These are phyloP conservation scores for Penaeus chinensis DNA, from an alignment of 1,140 invertebrate species.

Conservation along the genomic window DNA sequence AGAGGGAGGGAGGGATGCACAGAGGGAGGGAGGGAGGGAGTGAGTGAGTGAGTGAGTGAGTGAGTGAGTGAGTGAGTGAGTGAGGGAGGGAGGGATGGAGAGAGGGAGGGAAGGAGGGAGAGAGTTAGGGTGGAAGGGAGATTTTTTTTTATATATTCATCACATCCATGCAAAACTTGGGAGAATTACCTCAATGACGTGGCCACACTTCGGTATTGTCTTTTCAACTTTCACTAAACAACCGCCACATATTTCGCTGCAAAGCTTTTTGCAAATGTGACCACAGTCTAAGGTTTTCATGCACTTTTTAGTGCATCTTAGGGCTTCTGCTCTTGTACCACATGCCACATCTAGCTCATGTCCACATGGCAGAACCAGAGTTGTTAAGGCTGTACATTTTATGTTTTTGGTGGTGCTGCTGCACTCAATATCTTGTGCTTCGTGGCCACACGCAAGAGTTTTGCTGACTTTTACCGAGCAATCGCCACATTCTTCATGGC, in stretches of 20 bases:
- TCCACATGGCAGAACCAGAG: background rate
- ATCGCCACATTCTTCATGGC: conserved; percentile 11
- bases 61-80: too few relatives aligned
- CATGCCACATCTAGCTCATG: conserved; percentile 14
- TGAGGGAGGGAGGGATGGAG: too few relatives aligned
- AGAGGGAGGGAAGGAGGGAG: too few relatives aligned
- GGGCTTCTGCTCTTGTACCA: background rate
- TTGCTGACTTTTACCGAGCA: background rate
- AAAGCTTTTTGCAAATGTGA: conserved; percentile 54
- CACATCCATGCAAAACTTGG: too few relatives aligned
- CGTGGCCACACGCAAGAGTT: background rate
- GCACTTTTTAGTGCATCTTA: conserved; percentile 53
- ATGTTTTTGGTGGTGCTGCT: too few relatives aligned
- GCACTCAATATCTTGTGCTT: background rate
- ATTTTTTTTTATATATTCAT: too few relatives aligned
- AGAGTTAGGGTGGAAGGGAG: too few relatives aligned
- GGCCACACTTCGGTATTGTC: conserved; percentile 16
- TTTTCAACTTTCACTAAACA: conserved; percentile 28
- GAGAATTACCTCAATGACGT: background rate
- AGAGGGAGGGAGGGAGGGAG: too few relatives aligned
- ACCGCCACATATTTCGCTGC: conserved; percentile 54
- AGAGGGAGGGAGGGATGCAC: too few relatives aligned
- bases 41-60: too few relatives aligned
- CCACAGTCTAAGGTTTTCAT: conserved; percentile 53
- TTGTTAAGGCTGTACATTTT: background rate